Evolutionary conservation across 1,140 invertebrate species (phyloP).

Genomic region (Achatina immaculata): DNA sequence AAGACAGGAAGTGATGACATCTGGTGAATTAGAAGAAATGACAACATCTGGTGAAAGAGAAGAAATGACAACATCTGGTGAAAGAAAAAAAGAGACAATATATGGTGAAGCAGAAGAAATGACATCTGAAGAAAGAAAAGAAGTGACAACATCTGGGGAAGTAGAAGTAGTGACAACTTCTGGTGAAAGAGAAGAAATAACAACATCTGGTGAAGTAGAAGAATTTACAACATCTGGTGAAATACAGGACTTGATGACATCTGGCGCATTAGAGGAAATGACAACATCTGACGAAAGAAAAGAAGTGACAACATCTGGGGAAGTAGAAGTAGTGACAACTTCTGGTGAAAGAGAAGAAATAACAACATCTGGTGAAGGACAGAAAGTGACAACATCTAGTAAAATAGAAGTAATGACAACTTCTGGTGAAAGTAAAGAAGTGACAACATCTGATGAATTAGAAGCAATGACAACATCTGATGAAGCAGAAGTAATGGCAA

Average conservation of each 20-base stretch:
- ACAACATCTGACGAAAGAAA: too few species aligned
- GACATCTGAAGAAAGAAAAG: background rate
- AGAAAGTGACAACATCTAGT: too few species aligned
- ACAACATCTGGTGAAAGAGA: background rate
- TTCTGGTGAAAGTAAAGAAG: background rate
- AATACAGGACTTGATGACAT: too few species aligned
- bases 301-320: too few species aligned
- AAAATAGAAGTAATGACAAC: too few species aligned
- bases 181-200: background rate
- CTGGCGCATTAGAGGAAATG: too few species aligned
- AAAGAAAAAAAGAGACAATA: too few species aligned
- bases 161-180: background rate
- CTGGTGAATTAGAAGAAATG: background rate
- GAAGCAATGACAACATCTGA: background rate
- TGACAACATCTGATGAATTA: background rate
- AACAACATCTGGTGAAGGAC: too few species aligned
- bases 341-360: too few species aligned
- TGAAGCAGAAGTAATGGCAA: background rate
- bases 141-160: background rate
- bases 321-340: too few species aligned
- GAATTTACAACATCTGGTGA: too few species aligned
- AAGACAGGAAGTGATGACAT: background rate
- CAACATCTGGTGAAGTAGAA: too few species aligned
- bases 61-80: background rate
- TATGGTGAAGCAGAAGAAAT: background rate